phyloP scores from a whole-genome alignment of 2,113 vertebrate species.

The Heterocephalus glaber region DNA sequence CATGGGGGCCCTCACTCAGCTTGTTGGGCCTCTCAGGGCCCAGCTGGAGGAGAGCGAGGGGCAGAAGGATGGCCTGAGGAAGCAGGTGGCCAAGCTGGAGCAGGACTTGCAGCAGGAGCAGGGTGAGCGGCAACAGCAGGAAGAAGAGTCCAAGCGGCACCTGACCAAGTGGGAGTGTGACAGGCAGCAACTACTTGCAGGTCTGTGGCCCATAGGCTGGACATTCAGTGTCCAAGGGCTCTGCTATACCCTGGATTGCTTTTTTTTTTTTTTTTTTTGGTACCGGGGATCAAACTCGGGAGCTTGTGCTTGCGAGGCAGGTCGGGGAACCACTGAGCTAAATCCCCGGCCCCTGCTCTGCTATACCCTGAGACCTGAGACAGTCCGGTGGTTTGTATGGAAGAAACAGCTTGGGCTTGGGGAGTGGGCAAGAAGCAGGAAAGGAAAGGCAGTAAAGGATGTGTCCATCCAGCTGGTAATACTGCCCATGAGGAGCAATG shows the following conservation, averaged over 20 bases:
- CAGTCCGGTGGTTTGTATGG: neutral
- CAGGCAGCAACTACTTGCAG: conserved; percentile 82
- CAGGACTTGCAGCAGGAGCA: conserved; percentile 82
- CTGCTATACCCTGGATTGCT: neutral
- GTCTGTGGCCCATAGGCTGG: conserved; percentile 23
- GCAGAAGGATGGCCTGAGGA: conserved; percentile 83
- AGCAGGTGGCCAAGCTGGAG: conserved; percentile 80
- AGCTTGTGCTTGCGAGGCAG: too few relatives aligned
- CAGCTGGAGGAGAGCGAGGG: conserved; percentile 82
- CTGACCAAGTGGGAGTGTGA: conserved; percentile 83
- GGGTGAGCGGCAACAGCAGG: conserved; percentile 78
- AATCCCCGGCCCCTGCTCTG: too few relatives aligned
- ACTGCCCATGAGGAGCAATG: neutral
- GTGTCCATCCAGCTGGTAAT: neutral
- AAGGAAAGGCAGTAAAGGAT: neutral
- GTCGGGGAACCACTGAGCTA: too few relatives aligned
- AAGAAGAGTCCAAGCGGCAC: conserved; percentile 82
- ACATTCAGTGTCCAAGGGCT: neutral
- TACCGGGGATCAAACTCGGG: too few relatives aligned
- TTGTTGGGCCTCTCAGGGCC: conserved; percentile 85
- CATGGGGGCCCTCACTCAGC: conserved; percentile 87
- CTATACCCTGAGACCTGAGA: neutral
- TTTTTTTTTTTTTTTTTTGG: too few relatives aligned
- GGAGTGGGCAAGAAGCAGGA: neutral
- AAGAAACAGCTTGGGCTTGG: neutral